These are phyloP conservation scores for Bradypodion pumilum DNA, from an alignment of 2,797 vertebrate species.

Conservation along the genomic window DNA sequence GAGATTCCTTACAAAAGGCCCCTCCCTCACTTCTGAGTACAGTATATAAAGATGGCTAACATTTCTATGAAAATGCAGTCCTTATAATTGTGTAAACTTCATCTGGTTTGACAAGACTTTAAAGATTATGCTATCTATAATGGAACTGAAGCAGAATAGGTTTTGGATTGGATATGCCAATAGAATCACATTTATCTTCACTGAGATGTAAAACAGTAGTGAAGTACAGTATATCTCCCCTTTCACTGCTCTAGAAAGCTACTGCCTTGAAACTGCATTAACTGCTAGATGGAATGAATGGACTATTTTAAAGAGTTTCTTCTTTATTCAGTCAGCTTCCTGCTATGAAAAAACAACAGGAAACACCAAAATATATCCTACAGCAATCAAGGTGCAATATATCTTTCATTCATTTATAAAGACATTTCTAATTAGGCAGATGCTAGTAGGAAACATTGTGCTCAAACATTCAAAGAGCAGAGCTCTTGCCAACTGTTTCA, in stretches of 20 bases:
- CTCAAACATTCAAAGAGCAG: background rate
- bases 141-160: background rate
- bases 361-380: background rate
- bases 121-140: background rate
- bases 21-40: background rate
- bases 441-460: conserved; percentile 1
- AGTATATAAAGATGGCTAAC: background rate
- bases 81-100: background rate
- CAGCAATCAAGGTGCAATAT: background rate
- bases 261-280: background rate
- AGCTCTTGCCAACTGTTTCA: conserved; percentile 10
- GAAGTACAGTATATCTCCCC: background rate
- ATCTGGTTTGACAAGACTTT: background rate
- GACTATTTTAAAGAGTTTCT: background rate
- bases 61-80: background rate
- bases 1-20: background rate
- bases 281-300: background rate
- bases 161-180: background rate
- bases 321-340: background rate
- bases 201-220: background rate
- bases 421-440: background rate
- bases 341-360: background rate
- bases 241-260: too few relatives aligned
- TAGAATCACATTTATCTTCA: background rate
- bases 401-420: background rate